These are phyloP conservation scores for Amblyopsis rosae DNA, from an alignment of 2,113 vertebrate species.

Conservation along the genomic window DNA sequence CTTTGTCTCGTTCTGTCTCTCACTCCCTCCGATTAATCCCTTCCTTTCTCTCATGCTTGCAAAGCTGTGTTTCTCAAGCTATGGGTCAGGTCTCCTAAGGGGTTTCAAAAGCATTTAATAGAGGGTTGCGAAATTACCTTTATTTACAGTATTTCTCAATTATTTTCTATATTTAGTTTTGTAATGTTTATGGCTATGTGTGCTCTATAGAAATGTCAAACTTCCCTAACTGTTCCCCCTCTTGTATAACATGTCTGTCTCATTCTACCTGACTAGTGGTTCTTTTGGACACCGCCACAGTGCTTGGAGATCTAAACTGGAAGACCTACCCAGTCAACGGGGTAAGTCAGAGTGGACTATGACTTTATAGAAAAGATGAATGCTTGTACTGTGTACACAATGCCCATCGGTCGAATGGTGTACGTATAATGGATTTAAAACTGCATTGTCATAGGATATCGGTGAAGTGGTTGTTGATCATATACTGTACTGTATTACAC, in stretches of 20 bases:
- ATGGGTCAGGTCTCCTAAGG: no score
- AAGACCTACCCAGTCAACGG: conserved; percentile 96
- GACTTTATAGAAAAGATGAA: neutral
- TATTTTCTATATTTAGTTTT: neutral
- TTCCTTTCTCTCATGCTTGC: no score
- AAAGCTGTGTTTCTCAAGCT: no score
- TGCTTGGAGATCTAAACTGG: conserved; percentile 92
- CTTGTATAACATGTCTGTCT: conserved; percentile 41
- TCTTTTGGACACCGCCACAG: conserved; percentile 92
- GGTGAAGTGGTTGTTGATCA: neutral
- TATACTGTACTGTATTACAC: neutral
- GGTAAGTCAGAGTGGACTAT: conserved; percentile 79
- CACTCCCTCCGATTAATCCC: neutral
- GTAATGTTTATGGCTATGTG: neutral
- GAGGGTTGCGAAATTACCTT: no score
- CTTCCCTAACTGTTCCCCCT: neutral
- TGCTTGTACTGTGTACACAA: neutral
- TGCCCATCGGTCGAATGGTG: neutral
- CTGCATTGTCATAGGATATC: neutral
- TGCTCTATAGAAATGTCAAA: no score
- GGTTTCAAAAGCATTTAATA: no score
- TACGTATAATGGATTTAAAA: neutral
- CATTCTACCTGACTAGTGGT: conserved; percentile 82
- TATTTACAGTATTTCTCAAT: no score
- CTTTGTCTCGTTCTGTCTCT: neutral